Percentiles rank a stretch among this genome's conserved stretches.
phyloP scores from a whole-genome alignment of 2,888 invertebrate species.

The Pseudolycoriella hygida region DNA sequence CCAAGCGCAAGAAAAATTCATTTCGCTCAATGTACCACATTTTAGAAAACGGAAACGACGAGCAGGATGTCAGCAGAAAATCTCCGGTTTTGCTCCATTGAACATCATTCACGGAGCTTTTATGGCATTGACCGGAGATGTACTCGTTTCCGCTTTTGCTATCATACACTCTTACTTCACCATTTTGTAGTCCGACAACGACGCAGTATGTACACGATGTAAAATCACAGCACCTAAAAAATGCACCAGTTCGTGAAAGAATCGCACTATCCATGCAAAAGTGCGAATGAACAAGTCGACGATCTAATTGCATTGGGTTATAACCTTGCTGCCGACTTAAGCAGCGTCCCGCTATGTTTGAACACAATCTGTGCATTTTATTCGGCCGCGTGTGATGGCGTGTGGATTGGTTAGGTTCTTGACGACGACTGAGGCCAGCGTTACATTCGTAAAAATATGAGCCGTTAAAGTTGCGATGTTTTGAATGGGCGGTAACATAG shows the following conservation, averaged over 20 bases:
- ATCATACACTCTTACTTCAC: slow-evolving; percentile 81
- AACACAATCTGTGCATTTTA: slow-evolving; percentile 29
- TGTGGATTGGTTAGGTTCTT: slow-evolving; percentile 96
- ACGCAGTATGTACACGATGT: slow-evolving; percentile 42
- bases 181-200: slow-evolving; percentile 79
- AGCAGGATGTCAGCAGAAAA: slow-evolving; percentile 66
- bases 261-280: slow-evolving; percentile 61
- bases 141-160: slow-evolving; percentile 68
- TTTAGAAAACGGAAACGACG: slow-evolving; percentile 58
- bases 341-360: slow-evolving; percentile 52
- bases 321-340: slow-evolving; percentile 37
- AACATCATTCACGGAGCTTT: slow-evolving; percentile 69
- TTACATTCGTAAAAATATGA: slow-evolving; percentile 29
- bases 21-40: slow-evolving; percentile 26
- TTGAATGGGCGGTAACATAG: slow-evolving; percentile 15
- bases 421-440: slow-evolving; percentile 82
- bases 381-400: slow-evolving; percentile 61
- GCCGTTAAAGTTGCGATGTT: not conserved
- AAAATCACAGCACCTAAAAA: slow-evolving; percentile 58
- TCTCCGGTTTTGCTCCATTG: slow-evolving; percentile 57
- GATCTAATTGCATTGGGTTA: slow-evolving; percentile 46
- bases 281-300: slow-evolving; percentile 67
- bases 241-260: slow-evolving; percentile 48
- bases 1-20: slow-evolving; percentile 35
- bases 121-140: slow-evolving; percentile 63